These are phyloP conservation scores for Hanleya hanleyi DNA, from an alignment of 2,888 invertebrate genomes.

Conservation along the genomic window DNA sequence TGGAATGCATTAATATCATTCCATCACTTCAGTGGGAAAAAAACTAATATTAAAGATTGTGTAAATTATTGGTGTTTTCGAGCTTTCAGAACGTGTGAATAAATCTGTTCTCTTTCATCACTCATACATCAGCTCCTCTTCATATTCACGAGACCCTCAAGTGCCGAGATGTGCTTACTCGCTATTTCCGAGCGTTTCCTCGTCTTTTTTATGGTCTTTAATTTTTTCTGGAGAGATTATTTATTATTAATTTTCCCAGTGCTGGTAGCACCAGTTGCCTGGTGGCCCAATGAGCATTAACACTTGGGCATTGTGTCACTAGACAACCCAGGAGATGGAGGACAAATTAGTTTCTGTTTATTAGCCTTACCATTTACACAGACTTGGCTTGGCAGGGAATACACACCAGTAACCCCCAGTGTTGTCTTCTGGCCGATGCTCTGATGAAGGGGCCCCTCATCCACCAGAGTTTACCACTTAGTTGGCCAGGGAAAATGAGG, in stretches of 20 bases:
- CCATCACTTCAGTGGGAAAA: no score
- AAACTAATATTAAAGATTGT: no score
- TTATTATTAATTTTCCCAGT: background rate
- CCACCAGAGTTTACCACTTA: slow-evolving; percentile 7
- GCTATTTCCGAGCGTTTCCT: no score
- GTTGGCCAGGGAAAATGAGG: background rate
- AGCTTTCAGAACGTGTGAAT: no score
- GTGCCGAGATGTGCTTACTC: no score
- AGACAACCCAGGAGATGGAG: background rate
- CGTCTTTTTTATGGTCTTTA: no score
- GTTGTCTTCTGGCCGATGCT: background rate
- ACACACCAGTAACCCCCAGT: background rate
- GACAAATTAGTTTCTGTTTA: slow-evolving; percentile 6
- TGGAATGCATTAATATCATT: no score
- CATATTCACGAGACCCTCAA: no score
- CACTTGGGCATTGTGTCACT: background rate
- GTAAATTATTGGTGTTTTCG: no score
- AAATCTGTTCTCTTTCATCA: no score
- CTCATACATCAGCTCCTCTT: no score
- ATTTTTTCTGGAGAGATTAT: no score
- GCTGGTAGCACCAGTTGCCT: background rate
- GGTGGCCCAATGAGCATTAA: background rate
- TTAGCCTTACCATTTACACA: slow-evolving; percentile 3
- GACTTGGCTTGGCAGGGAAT: background rate
- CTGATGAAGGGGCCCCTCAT: background rate